Evolutionary conservation across 1,140 invertebrate species (phyloP), one percentile per base, ranked within the genome.

Genomic region (Drosophila pallidifrons): DNA sequence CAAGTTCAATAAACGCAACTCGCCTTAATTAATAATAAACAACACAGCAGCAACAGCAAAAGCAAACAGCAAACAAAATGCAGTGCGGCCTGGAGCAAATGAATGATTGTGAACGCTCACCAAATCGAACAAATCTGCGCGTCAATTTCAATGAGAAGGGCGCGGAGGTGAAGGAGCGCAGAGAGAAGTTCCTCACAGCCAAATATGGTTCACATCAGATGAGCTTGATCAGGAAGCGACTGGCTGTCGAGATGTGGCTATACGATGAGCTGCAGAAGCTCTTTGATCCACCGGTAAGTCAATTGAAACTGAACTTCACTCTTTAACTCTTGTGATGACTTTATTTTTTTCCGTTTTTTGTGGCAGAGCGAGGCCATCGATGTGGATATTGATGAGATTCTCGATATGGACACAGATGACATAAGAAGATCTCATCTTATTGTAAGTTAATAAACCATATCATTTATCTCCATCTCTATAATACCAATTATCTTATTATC

Each of bases 141-240:
- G 97, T 98, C 64, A 97, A 97, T 91, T 98, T 98, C 92, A 97
- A 95, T 73, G 96, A 97, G 82, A 97, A 97, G 93, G 96, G 96
- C 25, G 94, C 95, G 79, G 94, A 96, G 93, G 96, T 98, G 16
- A 97, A 97, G 92, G 96, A 98, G 92, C 95, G 96, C 15, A 93
- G 97, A 38, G 97, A 98, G 93, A 98, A 98, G 93, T 99, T 99
- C 93, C 95, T 99, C 70, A 99, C 98, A 35, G 98, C 98, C 72
- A 99, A 99, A 93, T 99, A 99, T 91, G 98, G 98, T 63, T 96
- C 96, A 75, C 98, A 99, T 94, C 98, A 99, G 94, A 99, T 99
- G 98, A 97, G 96, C 85, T 95, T 99, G 72, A 99, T 99, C 86
- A 95, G 98, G 77, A 99, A 99, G 93, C 94, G 98, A 91, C 94